Percentiles rank a stretch among this genome's conserved stretches.
Conservation (phyloP, 2,797 vertebrate species). For the Scleropages formosus region DNA sequence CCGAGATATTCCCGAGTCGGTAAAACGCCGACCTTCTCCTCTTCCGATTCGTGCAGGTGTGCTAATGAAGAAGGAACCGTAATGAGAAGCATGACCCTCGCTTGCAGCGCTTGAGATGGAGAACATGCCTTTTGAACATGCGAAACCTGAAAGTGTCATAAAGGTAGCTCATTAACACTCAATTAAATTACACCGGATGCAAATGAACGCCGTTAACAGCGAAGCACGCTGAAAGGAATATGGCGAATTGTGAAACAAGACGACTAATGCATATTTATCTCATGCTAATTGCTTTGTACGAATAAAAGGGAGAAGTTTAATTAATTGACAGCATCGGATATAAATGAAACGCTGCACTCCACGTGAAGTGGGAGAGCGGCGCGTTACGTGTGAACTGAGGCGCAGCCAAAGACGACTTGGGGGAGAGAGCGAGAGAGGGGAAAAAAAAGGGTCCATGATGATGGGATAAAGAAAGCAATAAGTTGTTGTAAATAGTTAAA, state of each 20-base stretch:
- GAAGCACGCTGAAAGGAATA: conserved; percentile 38
- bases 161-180: conserved; percentile 68
- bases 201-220: conserved; percentile 62
- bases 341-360: conserved; percentile 62
- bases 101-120: conserved; percentile 16
- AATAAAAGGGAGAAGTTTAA: conserved; percentile 72
- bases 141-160: conserved; percentile 64
- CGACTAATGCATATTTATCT: conserved; percentile 75
- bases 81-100: background rate
- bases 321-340: conserved; percentile 70
- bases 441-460: background rate
- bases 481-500: background rate
- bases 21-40: no score
- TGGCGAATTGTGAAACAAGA: conserved; percentile 59
- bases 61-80: conserved; percentile 15
- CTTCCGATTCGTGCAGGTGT: background rate
- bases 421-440: background rate
- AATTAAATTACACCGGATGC: conserved; percentile 68
- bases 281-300: conserved; percentile 68
- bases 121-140: conserved; percentile 26
- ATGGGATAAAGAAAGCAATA: background rate
- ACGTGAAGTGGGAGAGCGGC: conserved; percentile 46
- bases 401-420: conserved; percentile 14
- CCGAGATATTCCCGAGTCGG: no score
- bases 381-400: no score